Evolutionary conservation across 2,888 invertebrate species (phyloP), one percentile per base, ranked within the genome.

Genomic region (Thumatha senex): DNA sequence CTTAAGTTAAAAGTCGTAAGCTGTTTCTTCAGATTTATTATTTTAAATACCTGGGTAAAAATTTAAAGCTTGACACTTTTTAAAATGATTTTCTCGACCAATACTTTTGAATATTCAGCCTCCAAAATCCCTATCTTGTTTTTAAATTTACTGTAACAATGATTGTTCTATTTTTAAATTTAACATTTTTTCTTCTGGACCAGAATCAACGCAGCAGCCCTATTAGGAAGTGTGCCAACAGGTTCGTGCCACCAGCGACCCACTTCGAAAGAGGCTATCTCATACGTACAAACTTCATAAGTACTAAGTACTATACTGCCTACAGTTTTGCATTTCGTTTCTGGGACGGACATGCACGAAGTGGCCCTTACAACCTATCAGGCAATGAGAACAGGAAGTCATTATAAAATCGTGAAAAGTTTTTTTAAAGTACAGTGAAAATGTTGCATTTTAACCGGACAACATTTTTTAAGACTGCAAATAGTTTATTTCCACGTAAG

Each of bases 171-270:
- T 24, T 24, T 24, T 24, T 24, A 2, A 24, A 24, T 24, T 24
- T 24, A 24, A 24, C 18, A 5, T 12, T 7, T 13, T 41, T 35
- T 42, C 46, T 40, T 11, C 31, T 34, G 52, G 46, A 48, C 46
- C n/a, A 29, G 53, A 53, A 56, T 48, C 47, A 51, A 39, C 12
- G 36, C 36, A 54, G 40, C 43, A 67, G 59, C 72, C 72, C 63
- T 67, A 58, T 41, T 48, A 56, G 57, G 62, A 77, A 72, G 73
- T 75, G 61, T 72, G 75, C 66, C 70, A 70, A 63, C 77, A 70
- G 73, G 74, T 77, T 65, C 71, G 51, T 58, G 61, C 55, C 55
- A 43, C 51, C 51, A 51, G 40, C 62, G 70, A 62, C 71, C 72
- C 52, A 71, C 70, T 63, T 66, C 50, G 40, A 53, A 56, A 54